Evolutionary conservation across 2,113 vertebrate species (phyloP).

Genomic region (Rhynchopsitta pachyrhyncha): DNA sequence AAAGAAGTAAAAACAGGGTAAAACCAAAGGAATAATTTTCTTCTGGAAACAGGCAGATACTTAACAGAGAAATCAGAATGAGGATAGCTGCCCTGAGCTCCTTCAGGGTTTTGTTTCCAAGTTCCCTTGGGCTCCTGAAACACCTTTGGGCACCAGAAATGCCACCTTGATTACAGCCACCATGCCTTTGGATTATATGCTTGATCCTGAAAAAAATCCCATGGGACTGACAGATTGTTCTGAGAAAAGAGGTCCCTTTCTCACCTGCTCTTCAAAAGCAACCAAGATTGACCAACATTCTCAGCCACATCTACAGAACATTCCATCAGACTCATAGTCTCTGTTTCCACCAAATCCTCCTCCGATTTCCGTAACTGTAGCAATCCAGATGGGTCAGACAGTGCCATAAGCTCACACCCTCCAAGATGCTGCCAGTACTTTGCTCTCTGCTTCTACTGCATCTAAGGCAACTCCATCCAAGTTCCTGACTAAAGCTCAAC

Average conservation of each 20-base stretch:
- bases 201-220: not conserved
- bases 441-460: not conserved
- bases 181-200: not conserved
- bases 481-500: not conserved
- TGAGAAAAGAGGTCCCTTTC: not conserved
- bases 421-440: not conserved
- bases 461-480: not conserved
- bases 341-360: not conserved
- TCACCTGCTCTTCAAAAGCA: not conserved
- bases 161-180: not conserved
- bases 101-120: not conserved
- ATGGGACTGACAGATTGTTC: not conserved
- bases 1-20: not conserved
- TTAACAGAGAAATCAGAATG: not conserved
- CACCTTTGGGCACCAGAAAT: not conserved
- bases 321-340: not conserved
- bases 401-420: not conserved
- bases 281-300: not conserved
- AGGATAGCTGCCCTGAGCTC: not conserved
- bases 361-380: not conserved
- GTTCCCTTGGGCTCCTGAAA: not conserved
- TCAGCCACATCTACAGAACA: not conserved
- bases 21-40: not conserved
- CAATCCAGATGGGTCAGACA: not conserved
- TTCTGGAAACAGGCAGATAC: not conserved